Percentiles rank a stretch among this genome's conserved stretches.
phyloP scores from a whole-genome alignment of 2,888 invertebrate species.

The Archips crataeganus region DNA sequence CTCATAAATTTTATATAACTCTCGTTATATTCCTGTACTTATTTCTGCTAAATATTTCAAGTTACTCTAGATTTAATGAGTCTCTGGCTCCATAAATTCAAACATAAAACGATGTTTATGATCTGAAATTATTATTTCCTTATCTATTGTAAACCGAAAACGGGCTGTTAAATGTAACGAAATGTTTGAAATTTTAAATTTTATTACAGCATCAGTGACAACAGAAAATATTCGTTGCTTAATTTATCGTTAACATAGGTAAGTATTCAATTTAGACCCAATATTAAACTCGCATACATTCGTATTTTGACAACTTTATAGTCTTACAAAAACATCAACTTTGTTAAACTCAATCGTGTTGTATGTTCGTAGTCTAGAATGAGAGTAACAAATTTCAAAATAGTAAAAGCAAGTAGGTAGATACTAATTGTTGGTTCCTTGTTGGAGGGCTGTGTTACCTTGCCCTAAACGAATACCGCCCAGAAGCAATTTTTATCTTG shows the following conservation, averaged over 20 bases:
- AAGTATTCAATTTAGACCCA: constrained; percentile 1
- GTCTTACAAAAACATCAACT: background rate
- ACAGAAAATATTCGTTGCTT: constrained; percentile 6
- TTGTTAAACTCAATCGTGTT: background rate
- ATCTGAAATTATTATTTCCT: constrained; percentile 26
- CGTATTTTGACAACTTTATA: background rate
- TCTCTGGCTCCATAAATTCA: constrained; percentile 15
- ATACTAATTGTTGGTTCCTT: background rate
- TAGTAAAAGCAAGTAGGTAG: background rate
- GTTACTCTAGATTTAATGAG: constrained; percentile 13
- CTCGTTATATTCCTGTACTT: background rate
- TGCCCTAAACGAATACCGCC: constrained; percentile 13
- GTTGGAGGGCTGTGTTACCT: background rate
- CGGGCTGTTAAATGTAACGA: constrained; percentile 21
- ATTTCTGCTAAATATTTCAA: background rate
- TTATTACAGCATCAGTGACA: background rate
- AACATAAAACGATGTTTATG: constrained; percentile 23
- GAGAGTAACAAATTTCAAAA: background rate
- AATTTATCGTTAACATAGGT: background rate
- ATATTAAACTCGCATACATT: background rate
- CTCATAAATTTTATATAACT: background rate
- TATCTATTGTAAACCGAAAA: constrained; percentile 20
- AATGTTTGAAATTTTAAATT: constrained; percentile 17
- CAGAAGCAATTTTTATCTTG: constrained; percentile 12
- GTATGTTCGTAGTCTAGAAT: background rate